Evolutionary conservation across 2,888 invertebrate genomes (phyloP).

Genomic region (Patella ulyssiponensis): DNA sequence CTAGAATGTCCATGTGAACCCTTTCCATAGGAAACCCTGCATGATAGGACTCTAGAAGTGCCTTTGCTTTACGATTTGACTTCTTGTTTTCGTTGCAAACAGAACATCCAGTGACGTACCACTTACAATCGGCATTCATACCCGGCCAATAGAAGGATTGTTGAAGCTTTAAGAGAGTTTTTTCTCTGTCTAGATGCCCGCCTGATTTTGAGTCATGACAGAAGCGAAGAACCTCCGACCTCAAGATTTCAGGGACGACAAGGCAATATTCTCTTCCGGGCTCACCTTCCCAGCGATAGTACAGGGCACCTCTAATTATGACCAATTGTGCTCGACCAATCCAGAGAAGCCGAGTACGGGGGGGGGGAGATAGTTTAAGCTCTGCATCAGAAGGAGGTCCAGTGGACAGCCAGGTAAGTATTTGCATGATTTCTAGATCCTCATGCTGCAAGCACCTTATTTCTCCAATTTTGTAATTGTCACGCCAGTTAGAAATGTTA

Average conservation of each 20-base stretch:
- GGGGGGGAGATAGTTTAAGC: background rate
- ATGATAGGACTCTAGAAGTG: constrained; percentile 17
- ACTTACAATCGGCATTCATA: background rate
- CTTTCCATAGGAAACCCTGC: constrained; percentile 25
- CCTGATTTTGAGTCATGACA: background rate
- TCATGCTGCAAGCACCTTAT: background rate
- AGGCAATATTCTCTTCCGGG: background rate
- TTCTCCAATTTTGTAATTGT: too few relatives aligned
- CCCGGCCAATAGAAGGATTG: background rate
- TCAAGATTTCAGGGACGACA: background rate
- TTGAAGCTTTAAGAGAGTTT: background rate
- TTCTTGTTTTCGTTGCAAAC: background rate
- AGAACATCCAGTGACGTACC: background rate
- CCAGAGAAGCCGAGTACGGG: background rate
- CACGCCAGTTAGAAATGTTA: too few relatives aligned
- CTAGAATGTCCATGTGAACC: constrained; percentile 26
- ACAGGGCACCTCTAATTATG: background rate
- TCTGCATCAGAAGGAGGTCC: background rate
- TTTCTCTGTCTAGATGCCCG: background rate
- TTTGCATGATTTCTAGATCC: background rate
- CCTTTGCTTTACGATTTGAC: background rate
- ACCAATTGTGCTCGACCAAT: background rate
- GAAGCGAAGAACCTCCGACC: background rate
- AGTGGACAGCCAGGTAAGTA: background rate
- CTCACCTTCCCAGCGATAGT: background rate